Conservation (phyloP, 1,140 invertebrate species). For the Dufourea novaeangliae region DNA sequence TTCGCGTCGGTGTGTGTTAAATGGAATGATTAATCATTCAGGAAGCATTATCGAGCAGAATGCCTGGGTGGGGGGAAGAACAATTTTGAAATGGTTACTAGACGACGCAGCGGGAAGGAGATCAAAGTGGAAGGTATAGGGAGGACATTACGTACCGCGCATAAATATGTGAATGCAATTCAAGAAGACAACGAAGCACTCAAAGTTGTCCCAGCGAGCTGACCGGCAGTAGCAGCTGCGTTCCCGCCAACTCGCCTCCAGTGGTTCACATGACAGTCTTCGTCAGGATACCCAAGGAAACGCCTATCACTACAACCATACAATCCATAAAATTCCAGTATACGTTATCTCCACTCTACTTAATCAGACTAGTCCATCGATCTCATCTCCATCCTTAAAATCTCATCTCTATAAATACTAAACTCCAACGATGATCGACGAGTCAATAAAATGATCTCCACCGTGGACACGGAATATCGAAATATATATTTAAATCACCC, state of each 20-base stretch:
- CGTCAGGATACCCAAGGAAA: not conserved
- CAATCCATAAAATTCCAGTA: no score
- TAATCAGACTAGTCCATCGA: no score
- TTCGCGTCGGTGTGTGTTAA: not conserved
- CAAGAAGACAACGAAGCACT: slow-evolving; percentile 65
- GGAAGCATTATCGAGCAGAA: not conserved
- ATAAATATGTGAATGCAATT: slow-evolving; percentile 72
- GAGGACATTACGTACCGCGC: slow-evolving; percentile 66
- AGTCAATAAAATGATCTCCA: no score
- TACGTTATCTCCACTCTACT: no score
- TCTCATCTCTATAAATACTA: no score
- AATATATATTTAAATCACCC: no score
- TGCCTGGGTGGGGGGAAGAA: not conserved
- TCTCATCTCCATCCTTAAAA: no score
- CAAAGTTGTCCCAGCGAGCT: slow-evolving; percentile 65
- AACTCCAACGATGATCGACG: no score
- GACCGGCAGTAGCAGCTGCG: slow-evolving; percentile 62
- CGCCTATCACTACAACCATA: not conserved
- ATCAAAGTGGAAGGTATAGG: slow-evolving; percentile 36
- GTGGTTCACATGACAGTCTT: slow-evolving; percentile 65
- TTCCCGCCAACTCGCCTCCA: slow-evolving; percentile 63
- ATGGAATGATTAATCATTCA: slow-evolving; percentile 4
- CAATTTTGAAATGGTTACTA: slow-evolving; percentile 26
- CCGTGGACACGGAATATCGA: no score
- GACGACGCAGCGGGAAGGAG: slow-evolving; percentile 23